Evolutionary conservation across 2,113 vertebrate species (phyloP).

Genomic region (Myiozetetes cayanensis): DNA sequence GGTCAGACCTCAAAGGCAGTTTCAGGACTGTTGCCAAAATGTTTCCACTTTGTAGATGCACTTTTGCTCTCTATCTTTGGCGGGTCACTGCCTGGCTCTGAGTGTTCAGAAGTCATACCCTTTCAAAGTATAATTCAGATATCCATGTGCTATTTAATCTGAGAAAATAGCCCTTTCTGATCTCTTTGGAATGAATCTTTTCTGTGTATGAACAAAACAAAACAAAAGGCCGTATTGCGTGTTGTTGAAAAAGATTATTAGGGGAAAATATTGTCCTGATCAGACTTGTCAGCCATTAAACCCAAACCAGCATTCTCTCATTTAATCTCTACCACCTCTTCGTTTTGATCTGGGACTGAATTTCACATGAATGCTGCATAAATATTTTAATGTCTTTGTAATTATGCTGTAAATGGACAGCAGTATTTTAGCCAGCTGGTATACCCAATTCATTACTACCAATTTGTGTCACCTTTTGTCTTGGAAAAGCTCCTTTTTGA

Average conservation of each 20-base stretch:
- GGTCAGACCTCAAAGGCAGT: not conserved
- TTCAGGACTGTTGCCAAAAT: not conserved
- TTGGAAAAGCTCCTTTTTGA: not conserved
- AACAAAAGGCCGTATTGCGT: not conserved
- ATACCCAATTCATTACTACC: not conserved
- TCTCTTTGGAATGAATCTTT: not conserved
- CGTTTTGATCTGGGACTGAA: not conserved
- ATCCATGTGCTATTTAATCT: not conserved
- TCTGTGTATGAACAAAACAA: not conserved
- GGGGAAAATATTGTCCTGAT: not conserved
- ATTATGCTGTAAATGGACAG: not conserved
- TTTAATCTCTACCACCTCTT: not conserved
- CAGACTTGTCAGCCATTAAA: not conserved
- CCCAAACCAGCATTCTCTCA: not conserved
- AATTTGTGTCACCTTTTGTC: conserved; percentile 4
- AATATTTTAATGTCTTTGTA: not conserved
- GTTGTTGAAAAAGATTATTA: not conserved
- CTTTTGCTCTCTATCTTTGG: not conserved
- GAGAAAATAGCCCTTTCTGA: not conserved
- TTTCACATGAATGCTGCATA: not conserved
- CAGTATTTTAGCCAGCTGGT: not conserved
- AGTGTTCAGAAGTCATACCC: not conserved
- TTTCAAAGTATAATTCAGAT: not conserved
- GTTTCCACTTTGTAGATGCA: not conserved
- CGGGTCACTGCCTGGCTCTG: not conserved